These are phyloP conservation scores for Apus apus DNA, from an alignment of 2,113 vertebrate genomes.

Conservation along the genomic window DNA sequence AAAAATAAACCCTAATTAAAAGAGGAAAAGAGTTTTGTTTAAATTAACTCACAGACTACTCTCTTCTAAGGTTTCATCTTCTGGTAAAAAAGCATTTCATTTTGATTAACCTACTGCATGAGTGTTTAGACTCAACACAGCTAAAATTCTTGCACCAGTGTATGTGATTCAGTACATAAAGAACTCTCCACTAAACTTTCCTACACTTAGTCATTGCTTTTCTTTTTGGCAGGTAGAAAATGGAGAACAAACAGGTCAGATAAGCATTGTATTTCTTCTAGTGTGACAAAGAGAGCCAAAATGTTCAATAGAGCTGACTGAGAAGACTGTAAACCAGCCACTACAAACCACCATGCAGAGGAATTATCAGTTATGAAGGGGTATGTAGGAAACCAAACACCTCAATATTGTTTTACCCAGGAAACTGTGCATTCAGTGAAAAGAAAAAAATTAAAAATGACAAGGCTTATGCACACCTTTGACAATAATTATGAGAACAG, in stretches of 20 bases:
- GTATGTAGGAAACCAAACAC: accelerated
- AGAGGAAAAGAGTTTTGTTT: background rate
- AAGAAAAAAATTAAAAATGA: background rate
- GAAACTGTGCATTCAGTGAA: background rate
- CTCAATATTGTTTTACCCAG: background rate
- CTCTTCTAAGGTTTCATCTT: background rate
- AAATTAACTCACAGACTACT: background rate
- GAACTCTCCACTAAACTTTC: background rate
- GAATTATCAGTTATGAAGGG: background rate
- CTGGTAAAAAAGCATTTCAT: background rate
- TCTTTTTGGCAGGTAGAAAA: background rate
- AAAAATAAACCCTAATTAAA: background rate
- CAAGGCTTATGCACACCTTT: background rate
- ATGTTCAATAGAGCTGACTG: background rate
- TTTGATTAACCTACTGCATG: background rate
- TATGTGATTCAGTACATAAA: background rate
- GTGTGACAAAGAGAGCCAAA: background rate
- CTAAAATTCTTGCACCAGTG: background rate
- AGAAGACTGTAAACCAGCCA: background rate
- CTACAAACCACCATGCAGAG: background rate
- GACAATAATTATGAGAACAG: background rate
- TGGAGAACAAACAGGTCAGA: background rate
- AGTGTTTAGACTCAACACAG: background rate
- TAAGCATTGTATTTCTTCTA: background rate
- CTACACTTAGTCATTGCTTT: background rate